phyloP scores from a whole-genome alignment of 2,888 invertebrate genomes.

The Lepas anatifera region DNA sequence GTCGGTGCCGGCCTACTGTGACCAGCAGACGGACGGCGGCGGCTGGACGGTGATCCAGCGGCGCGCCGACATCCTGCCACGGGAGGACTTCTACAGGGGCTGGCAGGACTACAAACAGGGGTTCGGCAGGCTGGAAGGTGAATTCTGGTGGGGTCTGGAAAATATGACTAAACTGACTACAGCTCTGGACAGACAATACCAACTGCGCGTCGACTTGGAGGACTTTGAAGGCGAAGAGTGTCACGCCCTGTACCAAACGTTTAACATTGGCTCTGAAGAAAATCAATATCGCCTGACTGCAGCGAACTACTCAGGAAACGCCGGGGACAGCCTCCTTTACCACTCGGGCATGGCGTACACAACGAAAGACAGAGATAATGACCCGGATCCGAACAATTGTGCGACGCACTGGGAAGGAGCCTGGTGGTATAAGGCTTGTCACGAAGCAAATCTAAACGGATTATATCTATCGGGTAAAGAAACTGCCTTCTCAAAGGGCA shows the following conservation, averaged over 20 bases:
- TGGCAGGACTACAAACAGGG: too few species aligned
- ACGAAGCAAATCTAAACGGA: constrained; percentile 26
- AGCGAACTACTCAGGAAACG: neutral
- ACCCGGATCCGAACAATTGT: constrained; percentile 28
- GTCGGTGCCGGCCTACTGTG: neutral
- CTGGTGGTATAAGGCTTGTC: constrained; percentile 26
- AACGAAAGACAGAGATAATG: too few species aligned
- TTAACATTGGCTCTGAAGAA: neutral
- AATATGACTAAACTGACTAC: too few species aligned
- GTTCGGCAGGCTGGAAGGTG: too few species aligned
- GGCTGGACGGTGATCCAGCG: neutral
- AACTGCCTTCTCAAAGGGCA: neutral
- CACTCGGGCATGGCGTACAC: too few species aligned
- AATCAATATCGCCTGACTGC: neutral
- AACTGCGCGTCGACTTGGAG: too few species aligned
- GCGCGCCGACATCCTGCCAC: neutral
- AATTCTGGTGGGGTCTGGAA: too few species aligned
- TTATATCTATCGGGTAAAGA: constrained; percentile 9
- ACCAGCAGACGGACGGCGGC: neutral
- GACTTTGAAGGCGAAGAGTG: too few species aligned
- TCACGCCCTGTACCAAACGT: too few species aligned
- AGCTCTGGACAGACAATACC: too few species aligned
- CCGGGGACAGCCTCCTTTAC: constrained; percentile 23
- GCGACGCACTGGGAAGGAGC: constrained; percentile 28
- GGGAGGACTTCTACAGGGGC: neutral